Conservation (phyloP, 2,888 invertebrate genomes). For the Mythimna albipuncta region DNA sequence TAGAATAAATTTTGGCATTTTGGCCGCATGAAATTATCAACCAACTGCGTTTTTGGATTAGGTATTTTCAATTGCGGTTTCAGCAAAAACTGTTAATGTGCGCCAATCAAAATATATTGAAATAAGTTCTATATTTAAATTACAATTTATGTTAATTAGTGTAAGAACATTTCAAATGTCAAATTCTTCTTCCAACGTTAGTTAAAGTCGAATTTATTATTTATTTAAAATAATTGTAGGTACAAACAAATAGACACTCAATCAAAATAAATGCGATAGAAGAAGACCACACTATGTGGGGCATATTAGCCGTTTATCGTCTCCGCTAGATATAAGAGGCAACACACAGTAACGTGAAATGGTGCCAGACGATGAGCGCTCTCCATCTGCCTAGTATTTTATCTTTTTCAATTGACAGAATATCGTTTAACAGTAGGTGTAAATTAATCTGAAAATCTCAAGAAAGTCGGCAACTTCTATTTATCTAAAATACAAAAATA, state of each 20-base stretch:
- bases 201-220: background rate
- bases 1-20: background rate
- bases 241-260: background rate
- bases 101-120: background rate
- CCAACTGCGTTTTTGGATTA: background rate
- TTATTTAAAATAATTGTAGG: no score
- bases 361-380: constrained; percentile 6
- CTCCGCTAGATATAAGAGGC: background rate
- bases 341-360: constrained; percentile 8
- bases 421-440: background rate
- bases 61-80: background rate
- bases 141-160: background rate
- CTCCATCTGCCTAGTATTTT: constrained; percentile 15
- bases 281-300: background rate
- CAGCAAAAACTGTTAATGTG: background rate
- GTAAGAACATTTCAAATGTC: background rate
- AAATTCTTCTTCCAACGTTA: background rate
- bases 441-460: no score
- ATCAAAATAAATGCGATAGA: background rate
- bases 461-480: no score
- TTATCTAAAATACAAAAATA: no score
- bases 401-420: constrained; percentile 11
- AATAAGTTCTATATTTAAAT: background rate
- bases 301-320: background rate
- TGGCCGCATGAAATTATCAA: background rate